Evolutionary conservation across 1,140 invertebrate genomes (phyloP).

Genomic region (Aleiodes sp.): DNA sequence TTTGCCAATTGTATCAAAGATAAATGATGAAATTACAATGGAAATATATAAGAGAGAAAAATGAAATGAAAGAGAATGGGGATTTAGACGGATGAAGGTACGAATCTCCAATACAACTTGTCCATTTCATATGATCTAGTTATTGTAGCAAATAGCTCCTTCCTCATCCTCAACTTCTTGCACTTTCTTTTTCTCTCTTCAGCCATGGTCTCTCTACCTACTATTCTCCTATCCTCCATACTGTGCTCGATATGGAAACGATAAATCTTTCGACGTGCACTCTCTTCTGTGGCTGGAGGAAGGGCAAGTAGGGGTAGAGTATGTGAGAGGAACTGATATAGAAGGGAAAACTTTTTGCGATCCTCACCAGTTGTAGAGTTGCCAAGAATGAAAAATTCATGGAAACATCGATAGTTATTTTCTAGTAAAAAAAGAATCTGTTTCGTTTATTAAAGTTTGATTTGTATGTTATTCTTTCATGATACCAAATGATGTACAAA

Average conservation of each 20-base stretch:
- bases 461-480: background rate
- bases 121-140: constrained; percentile 29
- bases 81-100: constrained; percentile 11
- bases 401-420: constrained; percentile 26
- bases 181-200: background rate
- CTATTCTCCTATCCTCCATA: background rate
- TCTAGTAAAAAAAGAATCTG: constrained; percentile 11
- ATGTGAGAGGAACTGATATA: background rate
- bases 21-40: background rate
- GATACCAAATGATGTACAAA: too few relatives aligned
- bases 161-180: background rate
- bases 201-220: background rate
- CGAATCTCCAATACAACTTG: constrained; percentile 25
- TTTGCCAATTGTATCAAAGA: constrained; percentile 22
- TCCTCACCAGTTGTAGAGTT: constrained; percentile 20
- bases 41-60: background rate
- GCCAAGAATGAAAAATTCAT: constrained; percentile 33
- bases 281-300: constrained; percentile 15
- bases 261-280: constrained; percentile 32
- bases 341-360: background rate
- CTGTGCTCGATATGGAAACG: constrained; percentile 28
- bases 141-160: constrained; percentile 3
- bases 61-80: background rate
- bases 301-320: background rate
- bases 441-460: background rate